phyloP scores from a whole-genome alignment of 2,888 invertebrate species.

The Girardia tigrina region DNA sequence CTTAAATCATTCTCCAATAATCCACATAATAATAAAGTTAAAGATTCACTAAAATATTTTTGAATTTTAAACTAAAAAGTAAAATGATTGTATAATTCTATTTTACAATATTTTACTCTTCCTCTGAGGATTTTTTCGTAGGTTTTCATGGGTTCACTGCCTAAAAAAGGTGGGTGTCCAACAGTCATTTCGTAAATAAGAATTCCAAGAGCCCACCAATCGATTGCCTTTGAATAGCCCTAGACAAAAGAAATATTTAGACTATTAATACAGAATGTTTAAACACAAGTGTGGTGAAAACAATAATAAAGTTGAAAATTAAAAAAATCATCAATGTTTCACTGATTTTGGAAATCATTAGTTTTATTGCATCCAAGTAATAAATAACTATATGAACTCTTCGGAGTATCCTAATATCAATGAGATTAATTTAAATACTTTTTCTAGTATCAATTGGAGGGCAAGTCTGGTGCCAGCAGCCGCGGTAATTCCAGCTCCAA shows the following conservation, averaged over 20 bases:
- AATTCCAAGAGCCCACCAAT: constrained; percentile 18
- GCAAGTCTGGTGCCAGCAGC: too few relatives aligned
- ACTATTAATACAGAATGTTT: background rate
- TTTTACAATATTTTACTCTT: background rate
- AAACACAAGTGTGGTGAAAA: too few relatives aligned
- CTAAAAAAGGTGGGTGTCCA: background rate
- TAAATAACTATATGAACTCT: too few relatives aligned
- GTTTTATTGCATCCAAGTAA: too few relatives aligned
- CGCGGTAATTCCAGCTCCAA: too few relatives aligned
- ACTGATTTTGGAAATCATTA: too few relatives aligned
- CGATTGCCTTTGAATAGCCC: background rate
- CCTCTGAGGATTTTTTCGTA: background rate
- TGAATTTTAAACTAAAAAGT: constrained; percentile 12
- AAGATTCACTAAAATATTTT: background rate
- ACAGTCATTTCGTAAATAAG: constrained; percentile 6
- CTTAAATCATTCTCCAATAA: background rate
- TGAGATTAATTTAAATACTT: too few relatives aligned
- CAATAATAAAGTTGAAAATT: too few relatives aligned
- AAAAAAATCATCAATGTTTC: too few relatives aligned
- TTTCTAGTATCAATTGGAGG: too few relatives aligned
- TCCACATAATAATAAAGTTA: background rate
- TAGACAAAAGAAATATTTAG: background rate
- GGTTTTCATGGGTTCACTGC: background rate
- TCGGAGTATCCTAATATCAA: too few relatives aligned
- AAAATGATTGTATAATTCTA: background rate